Percentiles rank a stretch among this genome's conserved stretches.
Conservation (phyloP, 2,888 invertebrate genomes). For the Beris chalybata region DNA sequence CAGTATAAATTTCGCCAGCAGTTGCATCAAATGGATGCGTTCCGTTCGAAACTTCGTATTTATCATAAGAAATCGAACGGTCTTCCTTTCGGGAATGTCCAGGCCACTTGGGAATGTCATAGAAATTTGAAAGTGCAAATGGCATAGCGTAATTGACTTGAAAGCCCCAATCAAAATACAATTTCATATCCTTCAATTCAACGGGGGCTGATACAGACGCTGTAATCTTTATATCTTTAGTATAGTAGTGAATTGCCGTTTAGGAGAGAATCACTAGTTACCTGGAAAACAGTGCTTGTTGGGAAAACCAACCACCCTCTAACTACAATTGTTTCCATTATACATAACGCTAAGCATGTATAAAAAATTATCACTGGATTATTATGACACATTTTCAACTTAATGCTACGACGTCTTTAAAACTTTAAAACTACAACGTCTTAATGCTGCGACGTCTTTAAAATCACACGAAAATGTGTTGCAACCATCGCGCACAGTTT, state of each 20-base stretch:
- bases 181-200: conserved; percentile 48
- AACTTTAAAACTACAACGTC: too few relatives aligned
- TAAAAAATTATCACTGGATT: too few relatives aligned
- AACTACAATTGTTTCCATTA: too few relatives aligned
- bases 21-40: conserved; percentile 51
- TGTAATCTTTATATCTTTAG: conserved; percentile 45
- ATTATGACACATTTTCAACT: too few relatives aligned
- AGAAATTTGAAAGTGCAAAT: conserved; percentile 46
- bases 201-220: conserved; percentile 52
- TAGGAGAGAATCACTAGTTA: neutral
- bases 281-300: conserved; percentile 15
- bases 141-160: conserved; percentile 52
- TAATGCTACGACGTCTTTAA: too few relatives aligned
- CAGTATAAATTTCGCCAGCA: conserved; percentile 52
- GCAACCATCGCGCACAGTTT: too few relatives aligned
- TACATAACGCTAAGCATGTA: too few relatives aligned
- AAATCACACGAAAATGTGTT: too few relatives aligned
- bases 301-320: conserved; percentile 22
- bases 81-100: conserved; percentile 35
- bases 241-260: neutral
- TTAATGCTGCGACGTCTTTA: too few relatives aligned
- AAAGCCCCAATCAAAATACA: conserved; percentile 54
- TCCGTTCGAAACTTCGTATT: conserved; percentile 23
- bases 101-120: conserved; percentile 53
- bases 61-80: conserved; percentile 25